phyloP scores from a whole-genome alignment of 2,888 invertebrate genomes.

The Acheta domesticus region DNA sequence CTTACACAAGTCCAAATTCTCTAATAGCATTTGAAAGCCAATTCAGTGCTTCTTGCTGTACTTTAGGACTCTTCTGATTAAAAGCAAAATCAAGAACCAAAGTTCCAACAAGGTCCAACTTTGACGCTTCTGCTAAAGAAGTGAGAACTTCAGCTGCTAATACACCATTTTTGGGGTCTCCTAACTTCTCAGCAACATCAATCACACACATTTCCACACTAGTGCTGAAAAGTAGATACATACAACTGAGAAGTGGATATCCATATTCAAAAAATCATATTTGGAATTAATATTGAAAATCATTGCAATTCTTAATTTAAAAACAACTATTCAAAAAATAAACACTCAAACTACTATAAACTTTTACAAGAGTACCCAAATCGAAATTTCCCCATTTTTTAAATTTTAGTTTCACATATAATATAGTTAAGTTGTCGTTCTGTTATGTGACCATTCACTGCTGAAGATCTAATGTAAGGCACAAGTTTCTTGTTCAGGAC shows the following conservation, averaged over 20 bases:
- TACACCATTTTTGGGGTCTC: conserved; percentile 73
- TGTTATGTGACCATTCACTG: too few species aligned
- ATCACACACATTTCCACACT: conserved; percentile 71
- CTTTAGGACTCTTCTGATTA: conserved; percentile 87
- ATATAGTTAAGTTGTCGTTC: too few species aligned
- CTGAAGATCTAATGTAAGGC: too few species aligned
- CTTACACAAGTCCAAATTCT: conserved; percentile 83
- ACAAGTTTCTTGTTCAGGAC: too few species aligned
- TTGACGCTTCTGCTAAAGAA: conserved; percentile 73
- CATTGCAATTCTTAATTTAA: too few species aligned
- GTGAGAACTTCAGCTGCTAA: conserved; percentile 68
- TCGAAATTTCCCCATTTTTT: too few species aligned
- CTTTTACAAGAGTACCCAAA: too few species aligned
- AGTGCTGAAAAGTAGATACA: conserved; percentile 50
- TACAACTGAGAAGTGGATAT: conserved; percentile 25
- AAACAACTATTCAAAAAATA: too few species aligned
- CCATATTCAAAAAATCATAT: too few species aligned
- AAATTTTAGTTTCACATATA: too few species aligned
- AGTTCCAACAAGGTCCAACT: conserved; percentile 68
- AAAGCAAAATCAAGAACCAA: conserved; percentile 73
- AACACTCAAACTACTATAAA: too few species aligned
- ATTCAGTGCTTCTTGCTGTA: conserved; percentile 76
- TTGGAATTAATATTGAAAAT: too few species aligned
- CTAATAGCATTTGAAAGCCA: conserved; percentile 77
- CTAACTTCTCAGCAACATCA: conserved; percentile 80